Percentiles rank a stretch among this genome's conserved stretches.
Conservation (phyloP, 1,140 invertebrate genomes). For the Drosophila punjabiensis region DNA sequence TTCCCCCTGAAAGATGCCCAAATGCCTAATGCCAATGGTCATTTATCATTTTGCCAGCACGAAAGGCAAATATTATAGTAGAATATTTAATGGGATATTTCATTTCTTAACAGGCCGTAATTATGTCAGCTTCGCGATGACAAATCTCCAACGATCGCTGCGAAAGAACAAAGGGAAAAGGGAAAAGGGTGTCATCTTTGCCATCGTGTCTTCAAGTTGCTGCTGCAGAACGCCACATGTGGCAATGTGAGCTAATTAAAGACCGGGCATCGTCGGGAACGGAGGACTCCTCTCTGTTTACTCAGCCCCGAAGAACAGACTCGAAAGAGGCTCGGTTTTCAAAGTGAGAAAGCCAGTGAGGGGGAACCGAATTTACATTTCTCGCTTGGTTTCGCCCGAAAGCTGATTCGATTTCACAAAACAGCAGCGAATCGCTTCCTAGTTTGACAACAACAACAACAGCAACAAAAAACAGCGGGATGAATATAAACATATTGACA, state of each 20-base stretch:
- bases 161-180: conserved; percentile 9
- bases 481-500: conserved; percentile 50
- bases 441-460: conserved; percentile 27
- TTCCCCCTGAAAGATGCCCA: conserved; percentile 16
- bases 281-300: conserved; percentile 28
- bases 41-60: conserved; percentile 40
- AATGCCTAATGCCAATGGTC: conserved; percentile 20
- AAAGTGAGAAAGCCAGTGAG: conserved; percentile 15
- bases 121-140: conserved; percentile 62
- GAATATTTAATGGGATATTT: conserved; percentile 74
- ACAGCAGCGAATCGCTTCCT: conserved; percentile 45
- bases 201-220: not conserved
- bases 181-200: conserved; percentile 11
- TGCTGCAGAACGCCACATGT: conserved; percentile 51
- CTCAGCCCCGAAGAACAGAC: conserved; percentile 50
- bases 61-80: conserved; percentile 27
- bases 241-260: conserved; percentile 72
- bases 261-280: conserved; percentile 33
- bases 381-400: conserved; percentile 32
- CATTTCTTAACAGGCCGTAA: conserved; percentile 61
- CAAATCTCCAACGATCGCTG: conserved; percentile 39
- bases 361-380: conserved; percentile 33
- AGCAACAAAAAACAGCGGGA: not conserved
- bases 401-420: conserved; percentile 42
- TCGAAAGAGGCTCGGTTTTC: conserved; percentile 38